Percentiles rank a stretch among this genome's conserved stretches.
Evolutionary conservation across 2,888 invertebrate species (phyloP).

Genomic region (Agrotis exclamationis): DNA sequence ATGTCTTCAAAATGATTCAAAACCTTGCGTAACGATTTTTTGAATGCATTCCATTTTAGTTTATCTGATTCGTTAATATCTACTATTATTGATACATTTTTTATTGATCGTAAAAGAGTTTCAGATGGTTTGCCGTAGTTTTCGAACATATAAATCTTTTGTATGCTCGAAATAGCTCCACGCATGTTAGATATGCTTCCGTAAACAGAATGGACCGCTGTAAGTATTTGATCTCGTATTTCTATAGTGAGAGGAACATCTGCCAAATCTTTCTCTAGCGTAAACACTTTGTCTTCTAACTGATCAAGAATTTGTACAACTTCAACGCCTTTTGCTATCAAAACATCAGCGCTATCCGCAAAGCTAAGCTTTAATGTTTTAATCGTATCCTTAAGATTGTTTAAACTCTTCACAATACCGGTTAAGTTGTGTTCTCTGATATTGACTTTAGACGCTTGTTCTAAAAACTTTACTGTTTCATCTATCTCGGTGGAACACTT

Average conservation of each 20-base stretch:
- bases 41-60: conserved; percentile 74
- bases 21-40: conserved; percentile 80
- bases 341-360: conserved; percentile 73
- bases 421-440: conserved; percentile 68
- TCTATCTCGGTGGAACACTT: conserved; percentile 78
- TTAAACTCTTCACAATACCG: conserved; percentile 72
- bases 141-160: conserved; percentile 85
- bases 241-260: conserved; percentile 69
- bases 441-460: conserved; percentile 82
- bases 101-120: conserved; percentile 78
- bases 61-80: conserved; percentile 62
- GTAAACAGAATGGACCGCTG: conserved; percentile 88
- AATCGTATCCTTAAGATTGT: conserved; percentile 75
- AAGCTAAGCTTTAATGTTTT: conserved; percentile 77
- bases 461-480: conserved; percentile 82
- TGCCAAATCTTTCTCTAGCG: conserved; percentile 80
- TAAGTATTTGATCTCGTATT: conserved; percentile 81
- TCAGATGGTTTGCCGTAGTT: conserved; percentile 86
- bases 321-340: conserved; percentile 86
- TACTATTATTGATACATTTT: conserved; percentile 73
- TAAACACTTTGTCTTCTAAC: conserved; percentile 85
- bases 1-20: conserved; percentile 88
- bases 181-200: conserved; percentile 90
- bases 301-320: conserved; percentile 82
- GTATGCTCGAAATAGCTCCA: conserved; percentile 86